phyloP scores from a whole-genome alignment of 1,140 invertebrate species.

The Aphaenogaster floridana region DNA sequence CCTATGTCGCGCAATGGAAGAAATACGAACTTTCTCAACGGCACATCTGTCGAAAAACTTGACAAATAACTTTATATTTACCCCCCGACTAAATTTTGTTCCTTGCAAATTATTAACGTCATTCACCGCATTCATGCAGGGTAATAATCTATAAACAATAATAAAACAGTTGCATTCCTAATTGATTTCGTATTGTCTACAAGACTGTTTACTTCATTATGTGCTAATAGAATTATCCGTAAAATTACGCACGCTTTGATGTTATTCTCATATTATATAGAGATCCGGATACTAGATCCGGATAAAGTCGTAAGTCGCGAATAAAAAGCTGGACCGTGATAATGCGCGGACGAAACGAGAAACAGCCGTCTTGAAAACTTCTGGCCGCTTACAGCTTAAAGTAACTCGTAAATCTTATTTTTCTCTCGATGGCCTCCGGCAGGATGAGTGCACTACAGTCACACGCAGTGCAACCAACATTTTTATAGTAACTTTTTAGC shows the following conservation, averaged over 20 bases:
- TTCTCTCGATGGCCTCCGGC: slow-evolving; percentile 65
- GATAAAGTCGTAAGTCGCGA: slow-evolving; percentile 66
- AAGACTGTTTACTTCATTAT: background rate
- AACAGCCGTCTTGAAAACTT: slow-evolving; percentile 82
- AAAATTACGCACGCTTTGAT: slow-evolving; percentile 51
- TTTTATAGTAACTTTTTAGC: slow-evolving; percentile 78
- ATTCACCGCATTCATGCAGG: background rate
- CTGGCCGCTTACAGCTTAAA: slow-evolving; percentile 81
- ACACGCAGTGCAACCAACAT: slow-evolving; percentile 78
- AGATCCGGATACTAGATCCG: slow-evolving; percentile 66
- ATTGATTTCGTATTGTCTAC: background rate
- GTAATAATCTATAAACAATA: background rate
- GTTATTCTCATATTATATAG: slow-evolving; percentile 69
- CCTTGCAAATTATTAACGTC: slow-evolving; percentile 30
- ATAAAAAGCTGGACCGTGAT: slow-evolving; percentile 74
- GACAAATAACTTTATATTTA: slow-evolving; percentile 4
- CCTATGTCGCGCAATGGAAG: slow-evolving; percentile 11
- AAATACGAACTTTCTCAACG: background rate
- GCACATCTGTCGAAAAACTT: background rate
- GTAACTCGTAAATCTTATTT: slow-evolving; percentile 84
- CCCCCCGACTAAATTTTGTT: background rate
- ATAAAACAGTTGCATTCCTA: background rate
- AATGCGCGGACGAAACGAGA: slow-evolving; percentile 75
- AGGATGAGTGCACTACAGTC: slow-evolving; percentile 24
- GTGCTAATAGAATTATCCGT: slow-evolving; percentile 2